Evolutionary conservation across 1,140 invertebrate species (phyloP).

Genomic region (Drosophila arizonae): DNA sequence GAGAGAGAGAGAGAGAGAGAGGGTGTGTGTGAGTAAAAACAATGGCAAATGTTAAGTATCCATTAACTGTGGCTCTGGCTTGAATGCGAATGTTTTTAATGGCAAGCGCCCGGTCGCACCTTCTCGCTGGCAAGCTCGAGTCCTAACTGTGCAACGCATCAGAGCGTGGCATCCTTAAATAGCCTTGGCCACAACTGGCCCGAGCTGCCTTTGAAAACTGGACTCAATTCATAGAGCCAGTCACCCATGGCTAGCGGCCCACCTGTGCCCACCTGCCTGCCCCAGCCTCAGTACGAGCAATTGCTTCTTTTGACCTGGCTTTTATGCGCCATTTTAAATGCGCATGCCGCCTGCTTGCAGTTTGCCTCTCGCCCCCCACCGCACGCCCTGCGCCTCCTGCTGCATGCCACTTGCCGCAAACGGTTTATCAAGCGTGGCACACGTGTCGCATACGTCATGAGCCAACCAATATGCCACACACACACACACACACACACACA

Average conservation of each 20-base stretch:
- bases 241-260: not conserved
- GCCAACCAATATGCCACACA: constrained; percentile 4
- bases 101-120: constrained; percentile 40
- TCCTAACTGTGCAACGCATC: constrained; percentile 77
- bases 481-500: not conserved
- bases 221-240: constrained; percentile 32
- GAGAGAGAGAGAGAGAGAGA: not conserved
- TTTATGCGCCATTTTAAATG: constrained; percentile 54
- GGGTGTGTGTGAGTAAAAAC: constrained; percentile 12
- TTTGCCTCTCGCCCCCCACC: not conserved
- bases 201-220: constrained; percentile 32
- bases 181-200: constrained; percentile 63
- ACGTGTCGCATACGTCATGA: constrained; percentile 18
- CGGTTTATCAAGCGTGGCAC: constrained; percentile 38
- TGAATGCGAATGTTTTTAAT: constrained; percentile 18
- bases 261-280: not conserved
- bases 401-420: constrained; percentile 1
- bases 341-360: constrained; percentile 17
- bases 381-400: not conserved
- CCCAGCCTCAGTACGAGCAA: not conserved
- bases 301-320: constrained; percentile 53
- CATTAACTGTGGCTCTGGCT: constrained; percentile 5
- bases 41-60: constrained; percentile 37
- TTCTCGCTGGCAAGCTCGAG: constrained; percentile 60
- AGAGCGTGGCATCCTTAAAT: constrained; percentile 77